Evolutionary conservation across 2,113 vertebrate species (phyloP), one percentile per base, ranked within the genome.

Genomic region (Dipodomys merriami): DNA sequence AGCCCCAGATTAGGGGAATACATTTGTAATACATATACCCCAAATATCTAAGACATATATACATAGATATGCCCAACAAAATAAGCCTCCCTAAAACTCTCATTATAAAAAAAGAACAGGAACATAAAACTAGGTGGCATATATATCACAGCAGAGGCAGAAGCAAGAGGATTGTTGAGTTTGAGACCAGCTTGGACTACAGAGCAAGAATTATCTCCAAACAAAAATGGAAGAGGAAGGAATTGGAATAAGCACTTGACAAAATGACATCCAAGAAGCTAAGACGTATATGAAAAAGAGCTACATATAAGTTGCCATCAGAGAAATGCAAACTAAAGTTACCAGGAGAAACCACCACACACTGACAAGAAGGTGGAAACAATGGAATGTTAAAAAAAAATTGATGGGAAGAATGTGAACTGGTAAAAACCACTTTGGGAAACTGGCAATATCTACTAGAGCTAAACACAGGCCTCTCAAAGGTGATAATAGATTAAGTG

Each of bases 271-370:
- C 9, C 11, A 82, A 29, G 53, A 49, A 20, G 86, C 27, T 62
- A 86, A 79, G 46, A 83, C 93, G 60, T 27, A 62, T 68, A 72
- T 46, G 35, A 74, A 81, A 91, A 91, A 1, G 16, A 49, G 35
- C 68, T 89, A 67, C 72, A 25, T 7, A 27, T 18, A 65, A 35
- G 39, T 44, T 39, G 33, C 39, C 10, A 79, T 67, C 33, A 83
- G 72, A 77, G 60, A 60, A 92, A 79, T 69, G n/a, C 72, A 68
- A 78, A 80, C 16, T 86, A 83, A 78, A 86, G 44, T 49, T 49
- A 83, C 72, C 49, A 46, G 29, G 5, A 90, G 29, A 87, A 74
- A 64, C 23, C 13, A 67, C 10, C 30, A 69, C 20, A 46, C 5
- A 35, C 8, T 80, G 53, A 49, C 25, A 85, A 77, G 44, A 22